Evolutionary conservation across 2,797 vertebrate genomes (phyloP).

Genomic region (Anguilla anguilla): DNA sequence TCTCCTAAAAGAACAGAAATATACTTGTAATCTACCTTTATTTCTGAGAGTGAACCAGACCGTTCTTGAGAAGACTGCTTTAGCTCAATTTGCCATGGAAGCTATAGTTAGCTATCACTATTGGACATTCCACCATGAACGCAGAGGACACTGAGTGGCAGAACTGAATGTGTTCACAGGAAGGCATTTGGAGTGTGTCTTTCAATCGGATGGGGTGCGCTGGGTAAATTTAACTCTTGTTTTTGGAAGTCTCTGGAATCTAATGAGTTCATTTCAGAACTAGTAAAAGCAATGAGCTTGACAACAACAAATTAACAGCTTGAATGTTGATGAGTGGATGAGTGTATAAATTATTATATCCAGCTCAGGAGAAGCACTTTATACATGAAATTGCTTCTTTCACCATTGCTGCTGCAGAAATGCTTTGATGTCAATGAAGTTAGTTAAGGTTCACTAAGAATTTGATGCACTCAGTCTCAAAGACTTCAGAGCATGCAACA

Average conservation of each 20-base stretch:
- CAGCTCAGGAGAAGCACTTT: slow-evolving; percentile 63
- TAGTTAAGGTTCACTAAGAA: neutral
- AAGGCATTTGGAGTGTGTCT: slow-evolving; percentile 47
- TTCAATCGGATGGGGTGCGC: slow-evolving; percentile 61
- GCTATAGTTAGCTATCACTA: neutral
- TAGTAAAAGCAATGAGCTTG: neutral
- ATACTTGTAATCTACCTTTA: too few relatives aligned
- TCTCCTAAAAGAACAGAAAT: too few relatives aligned
- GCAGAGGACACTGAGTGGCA: neutral
- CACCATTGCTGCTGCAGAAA: neutral
- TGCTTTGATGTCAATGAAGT: neutral
- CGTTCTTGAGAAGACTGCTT: neutral
- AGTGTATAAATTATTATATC: slow-evolving; percentile 58
- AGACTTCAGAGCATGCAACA: neutral
- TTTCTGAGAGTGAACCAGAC: neutral
- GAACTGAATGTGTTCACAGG: slow-evolving; percentile 48
- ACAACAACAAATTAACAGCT: slow-evolving; percentile 6
- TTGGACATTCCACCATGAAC: neutral
- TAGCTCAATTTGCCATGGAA: neutral
- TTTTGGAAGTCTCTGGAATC: slow-evolving; percentile 29
- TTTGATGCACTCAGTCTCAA: neutral
- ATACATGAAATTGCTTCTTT: slow-evolving; percentile 60
- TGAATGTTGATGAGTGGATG: neutral
- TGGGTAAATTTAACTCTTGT: slow-evolving; percentile 70
- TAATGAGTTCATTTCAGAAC: slow-evolving; percentile 57